These are phyloP conservation scores for Diabrotica undecimpunctata DNA, from an alignment of 1,140 invertebrate species.

Conservation along the genomic window DNA sequence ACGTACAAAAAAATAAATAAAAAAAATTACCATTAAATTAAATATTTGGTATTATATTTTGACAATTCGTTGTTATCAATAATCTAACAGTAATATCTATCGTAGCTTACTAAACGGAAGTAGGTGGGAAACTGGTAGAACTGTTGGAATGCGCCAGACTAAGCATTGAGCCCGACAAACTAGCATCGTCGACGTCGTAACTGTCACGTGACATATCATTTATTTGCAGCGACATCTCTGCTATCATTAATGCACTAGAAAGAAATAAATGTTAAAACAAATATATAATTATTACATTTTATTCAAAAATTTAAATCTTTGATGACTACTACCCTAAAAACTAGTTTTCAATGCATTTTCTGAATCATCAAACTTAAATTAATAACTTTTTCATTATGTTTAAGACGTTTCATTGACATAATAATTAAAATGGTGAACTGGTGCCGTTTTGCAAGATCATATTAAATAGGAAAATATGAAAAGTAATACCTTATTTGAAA, in stretches of 20 bases:
- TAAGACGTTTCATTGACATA: too few species aligned
- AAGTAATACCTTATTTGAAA: too few species aligned
- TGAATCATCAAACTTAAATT: too few species aligned
- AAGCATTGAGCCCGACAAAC: conserved; percentile 89
- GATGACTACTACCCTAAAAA: too few species aligned
- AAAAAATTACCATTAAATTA: too few species aligned
- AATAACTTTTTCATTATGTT: too few species aligned
- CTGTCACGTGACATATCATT: conserved; percentile 83
- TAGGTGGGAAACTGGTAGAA: conserved; percentile 81
- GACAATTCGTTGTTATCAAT: conserved; percentile 12
- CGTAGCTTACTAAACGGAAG: conserved; percentile 58
- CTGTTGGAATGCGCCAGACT: conserved; percentile 92
- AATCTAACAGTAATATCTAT: conserved; percentile 13
- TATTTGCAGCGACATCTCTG: conserved; percentile 84
- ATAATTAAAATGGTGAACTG: too few species aligned
- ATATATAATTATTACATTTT: not conserved
- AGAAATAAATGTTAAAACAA: conserved; percentile 4
- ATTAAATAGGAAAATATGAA: too few species aligned
- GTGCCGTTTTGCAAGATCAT: too few species aligned
- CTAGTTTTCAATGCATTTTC: too few species aligned
- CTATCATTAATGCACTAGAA: conserved; percentile 67
- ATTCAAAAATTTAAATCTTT: not conserved
- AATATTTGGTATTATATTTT: not conserved
- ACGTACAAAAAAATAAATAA: too few species aligned
- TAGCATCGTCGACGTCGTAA: conserved; percentile 79